Evolutionary conservation across 2,888 invertebrate species (phyloP), one percentile per base, ranked within the genome.

Genomic region (Chalcis sispes): DNA sequence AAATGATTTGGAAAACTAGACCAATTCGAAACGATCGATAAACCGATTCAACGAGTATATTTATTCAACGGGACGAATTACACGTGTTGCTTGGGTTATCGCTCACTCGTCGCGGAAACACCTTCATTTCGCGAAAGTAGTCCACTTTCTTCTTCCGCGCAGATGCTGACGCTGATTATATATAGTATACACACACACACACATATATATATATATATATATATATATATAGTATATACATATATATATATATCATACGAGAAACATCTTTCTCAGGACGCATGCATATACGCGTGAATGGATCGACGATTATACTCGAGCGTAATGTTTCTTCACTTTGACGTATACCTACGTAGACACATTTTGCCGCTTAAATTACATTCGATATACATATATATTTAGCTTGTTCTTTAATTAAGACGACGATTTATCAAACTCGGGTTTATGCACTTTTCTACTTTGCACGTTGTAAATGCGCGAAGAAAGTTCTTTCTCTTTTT

Each of bases 71-170:
- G 1, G 18, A 20, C 32, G 10, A 23, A 56, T 18, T 67, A 48
- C 50, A 52, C 59, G 29, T 50, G 71, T 52, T 52, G 18, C 61
- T 29, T n/a, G n/a, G n/a, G n/a, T n/a, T n/a, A n/a, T n/a, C n/a
- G n/a, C 42, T 18, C 23, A 20, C 42, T 23, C n/a, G n/a, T 32
- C 66, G 27, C 65, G 72, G 48, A 66, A 67, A 66, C 73, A 67
- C 59, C 73, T 67, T 58, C 27, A 48, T 58, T 58, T 36, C 58
- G 64, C 67, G 72, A 76, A 76, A 76, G 76, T 69, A 40, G 67
- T 62, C 67, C 72, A 76, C 76, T 76, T 76, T 76, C 76, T 67
- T 76, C 62, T 1, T 1, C 27, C 54, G 29, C 25, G 48, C 56
- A 64, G 69, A 69, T 70, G 70, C 32, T 59, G 48, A 2, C 27